Percentiles rank a stretch among this genome's conserved stretches.
These are phyloP conservation scores for Monarcha castaneiventris DNA, from an alignment of 2,113 vertebrate species.

Conservation along the genomic window DNA sequence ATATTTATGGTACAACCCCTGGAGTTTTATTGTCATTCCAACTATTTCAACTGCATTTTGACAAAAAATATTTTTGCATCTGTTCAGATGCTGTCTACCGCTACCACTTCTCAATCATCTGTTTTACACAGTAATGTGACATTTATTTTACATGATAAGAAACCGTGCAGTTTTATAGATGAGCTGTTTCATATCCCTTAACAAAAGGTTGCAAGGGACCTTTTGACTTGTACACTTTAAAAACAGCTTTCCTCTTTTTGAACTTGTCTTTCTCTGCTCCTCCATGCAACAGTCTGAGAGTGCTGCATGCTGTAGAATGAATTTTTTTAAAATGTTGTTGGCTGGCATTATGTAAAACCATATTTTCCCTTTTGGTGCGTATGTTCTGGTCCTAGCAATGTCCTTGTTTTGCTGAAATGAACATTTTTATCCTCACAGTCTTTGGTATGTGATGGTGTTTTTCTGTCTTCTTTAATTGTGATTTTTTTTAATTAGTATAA, in stretches of 20 bases:
- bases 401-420: slow-evolving; percentile 63
- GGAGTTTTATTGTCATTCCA: slow-evolving; percentile 57
- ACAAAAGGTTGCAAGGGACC: slow-evolving; percentile 3
- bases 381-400: slow-evolving; percentile 61
- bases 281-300: slow-evolving; percentile 24
- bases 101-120: slow-evolving; percentile 28
- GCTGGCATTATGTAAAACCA: slow-evolving; percentile 50
- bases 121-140: background rate
- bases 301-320: background rate
- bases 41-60: slow-evolving; percentile 36
- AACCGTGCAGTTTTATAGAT: background rate
- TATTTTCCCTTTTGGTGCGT: slow-evolving; percentile 55
- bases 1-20: slow-evolving; percentile 41
- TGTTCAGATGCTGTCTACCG: slow-evolving; percentile 10
- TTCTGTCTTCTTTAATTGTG: slow-evolving; percentile 53
- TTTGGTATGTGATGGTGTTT: slow-evolving; percentile 51
- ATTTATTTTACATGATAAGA: slow-evolving; percentile 5
- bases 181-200: background rate
- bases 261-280: slow-evolving; percentile 11
- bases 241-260: background rate
- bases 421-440: slow-evolving; percentile 45
- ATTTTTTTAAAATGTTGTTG: slow-evolving; percentile 21
- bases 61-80: background rate
- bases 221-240: background rate
- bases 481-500: slow-evolving; percentile 43